Percentiles rank a stretch among this genome's conserved stretches.
These are phyloP conservation scores for Syngnathus acus DNA, from an alignment of 2,797 vertebrate genomes.

Conservation along the genomic window DNA sequence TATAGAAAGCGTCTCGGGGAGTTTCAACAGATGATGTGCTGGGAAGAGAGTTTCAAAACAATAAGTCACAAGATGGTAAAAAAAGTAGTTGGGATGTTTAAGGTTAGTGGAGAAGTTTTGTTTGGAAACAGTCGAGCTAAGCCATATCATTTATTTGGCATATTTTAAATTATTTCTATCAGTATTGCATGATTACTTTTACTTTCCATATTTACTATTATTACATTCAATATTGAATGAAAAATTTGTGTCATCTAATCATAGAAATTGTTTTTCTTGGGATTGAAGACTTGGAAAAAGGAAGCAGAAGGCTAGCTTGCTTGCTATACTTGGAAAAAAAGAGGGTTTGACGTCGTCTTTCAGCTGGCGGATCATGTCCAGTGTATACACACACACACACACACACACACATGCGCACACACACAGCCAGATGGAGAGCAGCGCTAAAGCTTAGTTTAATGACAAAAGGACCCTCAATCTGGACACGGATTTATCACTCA, in stretches of 20 bases:
- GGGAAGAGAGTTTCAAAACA: slow-evolving; percentile 20
- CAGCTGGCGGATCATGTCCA: slow-evolving; percentile 51
- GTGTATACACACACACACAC: slow-evolving; percentile 37
- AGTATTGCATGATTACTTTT: background rate
- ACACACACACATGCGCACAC: slow-evolving; percentile 27
- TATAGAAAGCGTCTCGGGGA: slow-evolving; percentile 9
- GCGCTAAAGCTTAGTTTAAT: slow-evolving; percentile 73
- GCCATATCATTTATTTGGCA: no score
- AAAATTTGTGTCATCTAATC: background rate
- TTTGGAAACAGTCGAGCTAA: no score
- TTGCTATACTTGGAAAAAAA: slow-evolving; percentile 59
- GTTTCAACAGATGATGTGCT: slow-evolving; percentile 47
- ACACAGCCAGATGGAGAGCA: slow-evolving; percentile 71
- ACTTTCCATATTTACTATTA: background rate
- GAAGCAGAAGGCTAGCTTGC: slow-evolving; percentile 52
- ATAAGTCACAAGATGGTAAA: background rate
- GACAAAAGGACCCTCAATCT: slow-evolving; percentile 76
- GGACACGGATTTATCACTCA: slow-evolving; percentile 72
- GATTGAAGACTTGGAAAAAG: slow-evolving; percentile 1
- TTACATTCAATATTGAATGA: background rate
- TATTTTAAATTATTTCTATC: background rate
- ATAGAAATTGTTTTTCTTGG: background rate
- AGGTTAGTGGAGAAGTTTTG: background rate
- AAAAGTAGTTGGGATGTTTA: background rate
- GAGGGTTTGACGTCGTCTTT: slow-evolving; percentile 49